Evolutionary conservation across 2,888 invertebrate species (phyloP), one percentile per base, ranked within the genome.

Genomic region (Parelbella ahira): DNA sequence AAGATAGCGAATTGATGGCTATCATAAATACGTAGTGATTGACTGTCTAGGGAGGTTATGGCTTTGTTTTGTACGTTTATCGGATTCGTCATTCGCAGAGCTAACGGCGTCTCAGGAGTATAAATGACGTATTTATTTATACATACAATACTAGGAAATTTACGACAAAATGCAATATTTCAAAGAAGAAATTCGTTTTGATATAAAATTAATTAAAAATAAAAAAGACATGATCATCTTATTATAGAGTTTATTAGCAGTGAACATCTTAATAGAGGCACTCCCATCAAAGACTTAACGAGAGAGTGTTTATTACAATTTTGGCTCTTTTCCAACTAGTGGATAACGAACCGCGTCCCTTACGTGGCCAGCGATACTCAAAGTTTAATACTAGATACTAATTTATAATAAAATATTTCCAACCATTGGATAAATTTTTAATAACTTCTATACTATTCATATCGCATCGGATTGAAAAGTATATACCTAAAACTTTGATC

Each of bases 301-400:
- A 77, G 78, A 67, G 54, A 56, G 56, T 73, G 72, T 82, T 82
- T 77, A 82, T 81, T 73, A 82, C 75, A 70, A 68, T 71, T 81
- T 82, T 86, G 84, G 84, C 82, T 69, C 54, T 48, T 53, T 58
- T 79, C 83, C 84, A 86, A 67, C 59, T 51, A 45, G 59, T 58
- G 63, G 65, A 69, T 74, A 75, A 75, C 73, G 70, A 71, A 69
- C 60, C 57, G 54, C 53, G 68, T 62, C 60, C 29, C 33, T 45
- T 29, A 37, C 39, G 33, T 7, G 30, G 28, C 10, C 41, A 41
- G 41, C 10, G 41, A 15, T 34, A 21, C 15, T 34, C 41, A 41
- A 41, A 41, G 20, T 41, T 41, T 34, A n/a, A n/a, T n/a, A n/a
- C n/a, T n/a, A n/a, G n/a, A n/a, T n/a, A n/a, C n/a, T n/a, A n/a